Conservation (phyloP, 2,797 vertebrate genomes). For the Catharus ustulatus region DNA sequence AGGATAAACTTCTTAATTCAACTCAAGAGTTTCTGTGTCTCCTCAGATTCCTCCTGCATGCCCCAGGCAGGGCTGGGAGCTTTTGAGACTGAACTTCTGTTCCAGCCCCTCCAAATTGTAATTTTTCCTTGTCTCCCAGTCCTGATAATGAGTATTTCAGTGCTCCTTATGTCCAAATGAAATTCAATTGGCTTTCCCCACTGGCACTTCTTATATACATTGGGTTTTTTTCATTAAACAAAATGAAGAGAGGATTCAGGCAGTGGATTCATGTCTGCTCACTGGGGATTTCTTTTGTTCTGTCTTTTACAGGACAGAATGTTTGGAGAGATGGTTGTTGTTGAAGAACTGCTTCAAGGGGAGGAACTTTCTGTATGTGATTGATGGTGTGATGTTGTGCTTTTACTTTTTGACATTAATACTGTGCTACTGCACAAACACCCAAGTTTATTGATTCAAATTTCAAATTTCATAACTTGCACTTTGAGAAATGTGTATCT, state of each 20-base stretch:
- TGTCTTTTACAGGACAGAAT: slow-evolving; percentile 77
- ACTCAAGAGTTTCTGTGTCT: background rate
- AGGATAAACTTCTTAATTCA: background rate
- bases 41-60: background rate
- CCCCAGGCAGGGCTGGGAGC: background rate
- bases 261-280: background rate
- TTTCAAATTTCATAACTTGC: background rate
- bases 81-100: background rate
- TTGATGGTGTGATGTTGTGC: background rate
- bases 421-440: background rate
- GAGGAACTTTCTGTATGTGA: slow-evolving; percentile 88
- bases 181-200: background rate
- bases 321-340: slow-evolving; percentile 86
- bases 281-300: background rate
- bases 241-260: background rate
- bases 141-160: background rate
- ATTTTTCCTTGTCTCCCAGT: background rate
- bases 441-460: background rate
- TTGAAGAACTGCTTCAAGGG: slow-evolving; percentile 90
- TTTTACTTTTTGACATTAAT: background rate
- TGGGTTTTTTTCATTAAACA: background rate
- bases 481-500: background rate
- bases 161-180: background rate
- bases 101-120: background rate
- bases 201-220: background rate